These are phyloP conservation scores for Centropus bengalensis DNA, from an alignment of 2,113 vertebrate genomes.

Conservation along the genomic window DNA sequence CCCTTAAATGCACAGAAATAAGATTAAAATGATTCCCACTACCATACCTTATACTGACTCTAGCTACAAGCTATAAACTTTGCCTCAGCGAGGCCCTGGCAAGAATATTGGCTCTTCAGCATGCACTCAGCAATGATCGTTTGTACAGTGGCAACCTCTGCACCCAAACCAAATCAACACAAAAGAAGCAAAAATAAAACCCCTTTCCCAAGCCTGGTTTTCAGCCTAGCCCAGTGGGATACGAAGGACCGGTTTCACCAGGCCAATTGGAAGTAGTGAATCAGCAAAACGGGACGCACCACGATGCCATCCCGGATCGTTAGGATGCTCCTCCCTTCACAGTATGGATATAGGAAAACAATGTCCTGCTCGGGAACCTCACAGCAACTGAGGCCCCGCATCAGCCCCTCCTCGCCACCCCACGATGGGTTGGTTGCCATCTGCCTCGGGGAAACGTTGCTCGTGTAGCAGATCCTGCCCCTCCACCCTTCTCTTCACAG, in stretches of 20 bases:
- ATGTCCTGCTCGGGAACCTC: slow-evolving; percentile 41
- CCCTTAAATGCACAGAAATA: slow-evolving; percentile 51
- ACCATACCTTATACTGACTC: slow-evolving; percentile 60
- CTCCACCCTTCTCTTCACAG: slow-evolving; percentile 70
- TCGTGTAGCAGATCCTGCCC: slow-evolving; percentile 67
- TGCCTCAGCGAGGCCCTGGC: slow-evolving; percentile 65
- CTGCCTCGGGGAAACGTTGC: slow-evolving; percentile 52
- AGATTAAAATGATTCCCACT: slow-evolving; percentile 65
- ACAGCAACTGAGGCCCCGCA: not conserved
- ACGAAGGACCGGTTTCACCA: slow-evolving; percentile 45
- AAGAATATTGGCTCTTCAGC: slow-evolving; percentile 73
- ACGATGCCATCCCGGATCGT: not conserved
- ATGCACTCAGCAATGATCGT: slow-evolving; percentile 63
- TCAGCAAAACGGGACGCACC: not conserved
- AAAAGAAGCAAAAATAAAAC: slow-evolving; percentile 5
- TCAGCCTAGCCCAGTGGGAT: slow-evolving; percentile 33
- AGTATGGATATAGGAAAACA: slow-evolving; percentile 70
- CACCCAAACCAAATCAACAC: not conserved
- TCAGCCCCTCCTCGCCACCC: slow-evolving; percentile 20
- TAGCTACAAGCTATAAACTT: slow-evolving; percentile 69
- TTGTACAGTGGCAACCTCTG: slow-evolving; percentile 67
- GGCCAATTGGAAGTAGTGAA: slow-evolving; percentile 45
- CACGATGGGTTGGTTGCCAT: slow-evolving; percentile 30
- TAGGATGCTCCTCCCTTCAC: slow-evolving; percentile 69
- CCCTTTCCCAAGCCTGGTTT: slow-evolving; percentile 69